Evolutionary conservation across 2,888 invertebrate genomes (phyloP), one percentile per base, ranked within the genome.

Genomic region (Protonemura montana): DNA sequence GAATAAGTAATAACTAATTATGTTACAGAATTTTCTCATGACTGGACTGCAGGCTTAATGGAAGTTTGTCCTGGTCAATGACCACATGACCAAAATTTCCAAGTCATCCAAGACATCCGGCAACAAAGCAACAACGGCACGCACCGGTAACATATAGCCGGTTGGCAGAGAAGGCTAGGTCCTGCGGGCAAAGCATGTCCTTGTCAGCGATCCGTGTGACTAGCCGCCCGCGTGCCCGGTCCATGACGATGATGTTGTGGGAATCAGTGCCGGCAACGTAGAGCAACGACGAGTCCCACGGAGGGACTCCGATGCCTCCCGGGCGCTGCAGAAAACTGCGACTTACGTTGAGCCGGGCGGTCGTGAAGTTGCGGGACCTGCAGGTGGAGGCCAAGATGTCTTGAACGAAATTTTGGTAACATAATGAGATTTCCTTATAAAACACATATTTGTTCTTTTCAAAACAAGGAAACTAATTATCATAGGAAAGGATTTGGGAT

Each of bases 181-280:
- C 93, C 0, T 93, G 93, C 0, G 95, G 95, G 87, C 93, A 95
- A 87, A 94, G 90, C 93, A 95, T 94, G 78, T 93, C 92, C 0
- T 93, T 92, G 85, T 93, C 92, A 0, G 92, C 91, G 77, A 94
- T 90, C 27, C 93, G 90, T 0, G 92, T 92, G 41, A 94, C 90
- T 2, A 94, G 91, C 90, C 93, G 93, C 13, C 87, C 86, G 28
- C 87, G 83, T 21, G 87, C 87, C 7, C 88, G 85, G 30, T 91
- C 93, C 27, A 94, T 90, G 3, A 94, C 92, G 85, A 93, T 92
- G 80, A 93, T 90, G 85, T 93, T 91, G 88, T 92, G 92, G 88
- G 92, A 92, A 88, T 94, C 94, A 81, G 94, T 94, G 89, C 95
- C 95, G 88, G 95, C 94, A 0, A 95, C 94, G 88, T 94, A 95